Base-by-base conservation (phyloP, 2,888 invertebrate species). In the Ephialtes manifestator region DNA sequence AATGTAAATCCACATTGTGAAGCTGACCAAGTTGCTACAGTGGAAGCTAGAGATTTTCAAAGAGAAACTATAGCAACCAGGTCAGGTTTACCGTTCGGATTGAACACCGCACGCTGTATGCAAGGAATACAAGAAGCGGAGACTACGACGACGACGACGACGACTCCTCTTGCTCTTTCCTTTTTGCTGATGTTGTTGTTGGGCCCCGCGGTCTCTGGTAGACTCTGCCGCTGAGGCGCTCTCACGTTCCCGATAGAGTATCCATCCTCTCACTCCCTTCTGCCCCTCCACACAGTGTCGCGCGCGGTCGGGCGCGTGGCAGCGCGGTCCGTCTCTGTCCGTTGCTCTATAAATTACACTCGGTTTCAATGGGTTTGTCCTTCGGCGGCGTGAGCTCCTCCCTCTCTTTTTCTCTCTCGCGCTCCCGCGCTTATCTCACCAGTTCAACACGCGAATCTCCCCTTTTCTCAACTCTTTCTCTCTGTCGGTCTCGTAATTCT, bases 321-420 rank as follows among this genome's bases (percentile, higher is more conserved):
- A 80, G 65, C 74, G 75, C 65, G 48, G 48, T 77, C 67, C 86
- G 76, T 89, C 87, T 86, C 82, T 81, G 71, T 87, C 77, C 39
- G 46, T 58, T 68, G 63, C 72, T 77, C 82, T 68, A 84, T 86
- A 88, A 89, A 89, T 89, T 86, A 83, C 86, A 70, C 71, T 76
- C 82, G 43, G 71, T 88, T 89, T 88, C 89, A 88, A 88, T 88
- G 87, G 81, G 81, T 87, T 87, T 87, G 89, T 88, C 89, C 88
- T 89, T 90, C 82, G 74, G 51, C n/a, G 58, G 39, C 46, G 60
- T 67, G 60, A 63, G 53, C 35, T 4, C 35, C 35, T 31, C 11
- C 63, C 51, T 63, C 55, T 43, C 24, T 51, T 20, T 24, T 20
- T 24, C 35, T 68, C 63, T 79, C 35, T 86, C 84, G 77, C 81